Percentiles rank a stretch among this genome's conserved stretches.
Evolutionary conservation across 1,140 invertebrate species (phyloP).

Genomic region (Cheumatopsyche charites): DNA sequence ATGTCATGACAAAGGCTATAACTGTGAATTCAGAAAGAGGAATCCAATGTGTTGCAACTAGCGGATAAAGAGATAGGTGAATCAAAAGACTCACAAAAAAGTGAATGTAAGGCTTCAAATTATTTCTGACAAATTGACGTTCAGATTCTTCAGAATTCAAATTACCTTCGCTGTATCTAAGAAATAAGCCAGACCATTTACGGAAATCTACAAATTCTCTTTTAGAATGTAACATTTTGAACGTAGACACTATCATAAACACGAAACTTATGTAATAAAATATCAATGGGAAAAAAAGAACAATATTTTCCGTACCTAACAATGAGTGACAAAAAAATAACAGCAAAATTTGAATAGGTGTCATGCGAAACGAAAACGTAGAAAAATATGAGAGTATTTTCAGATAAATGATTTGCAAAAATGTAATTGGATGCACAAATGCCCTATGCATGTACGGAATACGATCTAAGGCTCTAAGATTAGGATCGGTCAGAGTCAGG

Average conservation of each 20-base stretch:
- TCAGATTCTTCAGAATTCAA: conserved; percentile 79
- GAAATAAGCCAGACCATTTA: conserved; percentile 79
- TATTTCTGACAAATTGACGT: conserved; percentile 80
- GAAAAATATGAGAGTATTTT: conserved; percentile 68
- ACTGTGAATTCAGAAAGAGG: conserved; percentile 84
- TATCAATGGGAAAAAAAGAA: conserved; percentile 70
- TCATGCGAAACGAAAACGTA: conserved; percentile 62
- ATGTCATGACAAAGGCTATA: conserved; percentile 72
- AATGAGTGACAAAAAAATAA: conserved; percentile 73
- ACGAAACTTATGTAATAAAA: conserved; percentile 75
- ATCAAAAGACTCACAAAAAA: conserved; percentile 77
- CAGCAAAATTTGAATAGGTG: conserved; percentile 68
- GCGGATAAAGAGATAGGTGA: conserved; percentile 77
- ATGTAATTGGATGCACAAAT: conserved; percentile 72
- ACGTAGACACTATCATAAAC: conserved; percentile 76
- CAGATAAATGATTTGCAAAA: conserved; percentile 72
- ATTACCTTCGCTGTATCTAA: conserved; percentile 71
- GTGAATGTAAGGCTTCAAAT: conserved; percentile 77
- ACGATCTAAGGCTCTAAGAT: conserved; percentile 68
- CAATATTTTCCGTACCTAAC: conserved; percentile 68
- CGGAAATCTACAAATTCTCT: conserved; percentile 76
- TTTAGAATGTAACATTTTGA: conserved; percentile 78
- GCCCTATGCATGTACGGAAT: conserved; percentile 73
- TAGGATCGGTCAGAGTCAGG: conserved; percentile 71
- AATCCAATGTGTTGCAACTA: conserved; percentile 77